phyloP scores from a whole-genome alignment of 2,113 vertebrate genomes.

The Chlamydotis undulata region DNA sequence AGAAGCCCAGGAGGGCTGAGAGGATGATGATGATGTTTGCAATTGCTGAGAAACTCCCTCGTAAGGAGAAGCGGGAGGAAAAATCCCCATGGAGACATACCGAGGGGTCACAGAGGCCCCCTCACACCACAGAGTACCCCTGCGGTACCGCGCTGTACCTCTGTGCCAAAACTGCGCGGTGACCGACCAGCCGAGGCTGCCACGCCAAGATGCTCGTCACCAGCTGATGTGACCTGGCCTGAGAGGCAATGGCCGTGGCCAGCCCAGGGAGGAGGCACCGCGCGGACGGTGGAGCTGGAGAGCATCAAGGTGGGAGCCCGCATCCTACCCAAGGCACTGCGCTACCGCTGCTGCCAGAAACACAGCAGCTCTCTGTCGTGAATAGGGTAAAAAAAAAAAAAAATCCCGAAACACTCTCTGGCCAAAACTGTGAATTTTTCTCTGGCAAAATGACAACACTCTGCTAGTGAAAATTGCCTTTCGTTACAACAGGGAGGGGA shows the following conservation, averaged over 20 bases:
- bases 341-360: not conserved
- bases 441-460: not conserved
- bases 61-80: not conserved
- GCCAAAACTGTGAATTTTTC: constrained; percentile 19
- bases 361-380: not conserved
- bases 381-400: not conserved
- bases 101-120: accelerated
- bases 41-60: not conserved
- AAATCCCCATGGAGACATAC: not conserved
- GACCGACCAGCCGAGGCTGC: not conserved
- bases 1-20: not conserved
- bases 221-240: not conserved
- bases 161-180: not conserved
- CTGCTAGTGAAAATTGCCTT: constrained; percentile 18
- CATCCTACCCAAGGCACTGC: not conserved
- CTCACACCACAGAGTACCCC: not conserved
- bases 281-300: not conserved
- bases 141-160: not conserved
- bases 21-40: not conserved
- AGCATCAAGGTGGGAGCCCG: not conserved
- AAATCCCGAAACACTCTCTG: not conserved
- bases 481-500: not conserved
- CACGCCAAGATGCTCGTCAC: not conserved
- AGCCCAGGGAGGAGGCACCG: not conserved
- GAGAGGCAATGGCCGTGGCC: accelerated